Base-by-base conservation (phyloP, 2,797 vertebrate species). In the Acanthurus tractus region DNA sequence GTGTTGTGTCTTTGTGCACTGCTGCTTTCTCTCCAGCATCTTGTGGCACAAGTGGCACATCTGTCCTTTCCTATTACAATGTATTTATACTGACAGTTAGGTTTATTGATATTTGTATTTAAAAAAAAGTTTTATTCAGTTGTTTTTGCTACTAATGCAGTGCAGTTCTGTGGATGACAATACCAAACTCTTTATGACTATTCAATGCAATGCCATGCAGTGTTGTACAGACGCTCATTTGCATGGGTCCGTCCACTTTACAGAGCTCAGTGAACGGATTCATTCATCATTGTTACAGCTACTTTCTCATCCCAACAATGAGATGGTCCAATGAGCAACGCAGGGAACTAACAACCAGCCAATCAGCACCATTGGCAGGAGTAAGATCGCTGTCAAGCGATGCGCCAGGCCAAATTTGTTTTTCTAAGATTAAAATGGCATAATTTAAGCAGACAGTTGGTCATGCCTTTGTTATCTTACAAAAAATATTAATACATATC, bases 21-120 rank as follows among this genome's bases (percentile, higher is more conserved):
- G 49, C 44, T 74, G 14, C n/a, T 49, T 77, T 75, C 45, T 67
- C 50, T 77, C 20, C 23, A 42, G 13, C 18, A 81, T 64, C 79
- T 59, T 61, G 22, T 14, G 46, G 40, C 48, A 59, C 49, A 54
- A 56, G 22, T 49, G 7, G 17, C 48, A 17, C 55, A 40, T 50
- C 53, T 44, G 38, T 48, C 36, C 44, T 14, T 46, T 15, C 48
- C 9, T 1, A 12, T 15, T 20, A 25, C 20, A 29, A 13, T 55
- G 20, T 8, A 17, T 38, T 6, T 36, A 38, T 2, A 9, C 13
- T 20, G 13, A 58, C 6, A 9, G 25, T 45, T 38, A 6, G 9
- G 3, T 62, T 29, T 52, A 49, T 7, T n/a, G 40, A 57, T 54
- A 49, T 23, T 14, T 46, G 34, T 58, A 46, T 3, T 3, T 36